Evolutionary conservation across 1,140 invertebrate species (phyloP).

Genomic region (Caenorhabditis tropicalis): DNA sequence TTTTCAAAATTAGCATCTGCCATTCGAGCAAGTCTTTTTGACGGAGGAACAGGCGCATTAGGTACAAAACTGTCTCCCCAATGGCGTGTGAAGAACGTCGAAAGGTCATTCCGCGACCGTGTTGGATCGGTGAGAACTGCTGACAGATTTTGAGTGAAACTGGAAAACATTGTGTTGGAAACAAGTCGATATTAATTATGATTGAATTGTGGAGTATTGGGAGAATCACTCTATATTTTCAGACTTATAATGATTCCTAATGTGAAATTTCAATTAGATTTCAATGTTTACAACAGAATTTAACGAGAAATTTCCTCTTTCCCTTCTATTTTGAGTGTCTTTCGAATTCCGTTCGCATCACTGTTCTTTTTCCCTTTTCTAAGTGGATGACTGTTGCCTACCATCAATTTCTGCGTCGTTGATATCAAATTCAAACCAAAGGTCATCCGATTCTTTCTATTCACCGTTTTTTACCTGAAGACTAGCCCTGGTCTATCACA

Average conservation of each 20-base stretch:
- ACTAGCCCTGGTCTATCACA: neutral
- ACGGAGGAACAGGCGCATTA: conserved; percentile 79
- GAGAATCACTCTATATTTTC: neutral
- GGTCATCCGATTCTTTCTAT: conserved; percentile 15
- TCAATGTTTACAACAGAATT: neutral
- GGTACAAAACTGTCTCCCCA: conserved; percentile 96
- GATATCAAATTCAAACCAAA: conserved; percentile 36
- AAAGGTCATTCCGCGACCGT: conserved; percentile 79
- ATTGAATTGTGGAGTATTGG: neutral
- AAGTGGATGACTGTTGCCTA: neutral
- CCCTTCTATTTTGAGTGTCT: neutral
- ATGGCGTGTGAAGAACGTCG: conserved; percentile 88
- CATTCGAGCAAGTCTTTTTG: conserved; percentile 73
- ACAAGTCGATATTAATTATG: neutral
- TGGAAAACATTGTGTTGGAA: conserved; percentile 47
- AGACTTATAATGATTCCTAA: neutral
- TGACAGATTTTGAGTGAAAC: conserved; percentile 85
- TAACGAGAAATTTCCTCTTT: neutral
- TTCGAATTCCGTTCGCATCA: conserved; percentile 25
- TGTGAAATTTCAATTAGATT: neutral
- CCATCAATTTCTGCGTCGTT: conserved; percentile 20
- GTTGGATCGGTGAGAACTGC: conserved; percentile 94
- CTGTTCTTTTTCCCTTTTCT: neutral
- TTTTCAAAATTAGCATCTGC: neutral
- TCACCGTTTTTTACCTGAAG: neutral